Evolutionary conservation across 2,888 invertebrate species (phyloP).

Genomic region (Druceiella hillmani): DNA sequence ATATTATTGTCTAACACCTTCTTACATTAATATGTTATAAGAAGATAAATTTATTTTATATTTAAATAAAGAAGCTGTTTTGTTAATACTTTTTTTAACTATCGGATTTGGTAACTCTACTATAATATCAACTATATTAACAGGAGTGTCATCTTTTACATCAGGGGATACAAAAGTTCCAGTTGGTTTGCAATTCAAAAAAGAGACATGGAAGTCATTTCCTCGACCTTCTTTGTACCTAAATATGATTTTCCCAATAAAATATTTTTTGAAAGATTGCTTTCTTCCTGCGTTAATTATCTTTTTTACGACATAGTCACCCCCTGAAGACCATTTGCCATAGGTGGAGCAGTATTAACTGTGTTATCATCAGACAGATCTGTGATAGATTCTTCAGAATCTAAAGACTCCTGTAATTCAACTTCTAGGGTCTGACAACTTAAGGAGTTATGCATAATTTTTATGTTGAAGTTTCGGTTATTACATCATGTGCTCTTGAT

Average conservation of each 20-base stretch:
- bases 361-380: conserved; percentile 12
- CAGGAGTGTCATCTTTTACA: conserved; percentile 12
- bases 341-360: conserved; percentile 14
- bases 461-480: neutral
- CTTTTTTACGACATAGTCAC: conserved; percentile 12
- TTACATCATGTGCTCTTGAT: neutral
- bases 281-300: conserved; percentile 11
- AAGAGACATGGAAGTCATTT: conserved; percentile 11
- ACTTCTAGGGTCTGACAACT: conserved; percentile 2
- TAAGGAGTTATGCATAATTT: neutral
- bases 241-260: conserved; percentile 13
- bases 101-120: conserved; percentile 14
- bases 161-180: too few species aligned
- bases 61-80: conserved; percentile 14
- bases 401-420: conserved; percentile 8
- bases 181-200: conserved; percentile 10
- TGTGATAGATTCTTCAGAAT: conserved; percentile 8
- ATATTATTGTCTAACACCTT: too few species aligned
- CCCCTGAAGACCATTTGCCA: conserved; percentile 12
- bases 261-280: conserved; percentile 13
- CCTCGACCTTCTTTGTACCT: conserved; percentile 7
- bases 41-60: conserved; percentile 15
- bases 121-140: conserved; percentile 15
- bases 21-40: conserved; percentile 13
- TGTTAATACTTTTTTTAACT: conserved; percentile 13